Percentiles rank a stretch among this genome's conserved stretches.
Conservation (phyloP, 2,113 vertebrate species). For the Ciconia maguari region DNA sequence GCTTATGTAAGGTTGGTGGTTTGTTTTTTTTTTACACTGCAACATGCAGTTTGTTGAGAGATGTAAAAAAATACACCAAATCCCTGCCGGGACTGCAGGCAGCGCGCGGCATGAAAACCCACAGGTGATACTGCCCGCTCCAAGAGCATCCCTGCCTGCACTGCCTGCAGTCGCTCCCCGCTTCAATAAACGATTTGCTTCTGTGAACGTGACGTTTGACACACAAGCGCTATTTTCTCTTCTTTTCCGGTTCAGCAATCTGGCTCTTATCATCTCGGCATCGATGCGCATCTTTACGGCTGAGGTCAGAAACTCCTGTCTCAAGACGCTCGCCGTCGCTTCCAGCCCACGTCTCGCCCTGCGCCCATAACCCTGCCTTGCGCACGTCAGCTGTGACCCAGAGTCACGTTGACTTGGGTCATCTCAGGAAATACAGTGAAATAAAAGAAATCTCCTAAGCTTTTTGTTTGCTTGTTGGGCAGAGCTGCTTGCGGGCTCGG, state of each 20-base stretch:
- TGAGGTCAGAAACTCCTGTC: not conserved
- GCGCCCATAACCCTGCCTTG: fast-evolving
- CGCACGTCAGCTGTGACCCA: fast-evolving
- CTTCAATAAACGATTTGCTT: not conserved
- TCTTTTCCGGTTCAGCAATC: not conserved
- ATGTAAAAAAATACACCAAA: not conserved
- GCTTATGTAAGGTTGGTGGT: not conserved
- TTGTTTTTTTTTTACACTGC: not conserved
- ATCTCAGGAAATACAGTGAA: not conserved
- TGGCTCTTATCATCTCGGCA: not conserved
- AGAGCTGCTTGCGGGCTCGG: fast-evolving
- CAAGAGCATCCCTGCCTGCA: not conserved
- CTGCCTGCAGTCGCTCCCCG: not conserved
- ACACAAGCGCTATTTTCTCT: not conserved
- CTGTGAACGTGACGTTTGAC: not conserved
- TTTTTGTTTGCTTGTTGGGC: not conserved
- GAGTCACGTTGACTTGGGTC: not conserved
- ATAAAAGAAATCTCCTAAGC: not conserved
- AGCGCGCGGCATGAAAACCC: not conserved
- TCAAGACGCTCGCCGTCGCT: fast-evolving
- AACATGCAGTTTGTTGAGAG: not conserved
- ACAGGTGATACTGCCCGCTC: not conserved
- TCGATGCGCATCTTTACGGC: fast-evolving
- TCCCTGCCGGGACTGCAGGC: not conserved
- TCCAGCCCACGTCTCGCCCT: not conserved